A percentile compares a stretch with the other conserved stretches of the same genome.
phyloP scores from a whole-genome alignment of 2,888 invertebrate genomes.

The Marronus borbonicus region DNA sequence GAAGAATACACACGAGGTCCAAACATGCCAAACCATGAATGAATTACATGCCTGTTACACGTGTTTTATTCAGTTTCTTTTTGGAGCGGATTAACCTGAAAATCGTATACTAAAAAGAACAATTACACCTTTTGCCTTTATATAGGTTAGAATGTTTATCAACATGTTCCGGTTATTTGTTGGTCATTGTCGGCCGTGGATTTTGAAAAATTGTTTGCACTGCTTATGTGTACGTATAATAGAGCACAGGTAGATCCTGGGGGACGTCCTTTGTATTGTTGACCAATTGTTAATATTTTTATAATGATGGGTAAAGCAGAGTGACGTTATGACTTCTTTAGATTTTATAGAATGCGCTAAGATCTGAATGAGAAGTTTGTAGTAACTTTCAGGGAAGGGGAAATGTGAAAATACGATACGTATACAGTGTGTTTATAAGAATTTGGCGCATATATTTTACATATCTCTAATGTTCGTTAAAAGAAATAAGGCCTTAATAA shows the following conservation, averaged over 20 bases:
- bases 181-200: conserved; percentile 8
- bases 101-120: conserved; percentile 10
- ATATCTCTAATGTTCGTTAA: too few species aligned
- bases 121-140: neutral
- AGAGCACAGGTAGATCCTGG: neutral
- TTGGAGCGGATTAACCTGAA: conserved; percentile 2
- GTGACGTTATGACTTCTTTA: conserved; percentile 26
- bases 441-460: too few species aligned
- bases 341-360: neutral
- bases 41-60: conserved; percentile 46
- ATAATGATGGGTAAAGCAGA: neutral
- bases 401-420: too few species aligned
- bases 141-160: conserved; percentile 27
- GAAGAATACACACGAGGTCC: conserved; percentile 58
- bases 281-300: conserved; percentile 18
- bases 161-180: conserved; percentile 46
- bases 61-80: conserved; percentile 11
- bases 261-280: neutral
- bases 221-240: neutral
- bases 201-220: conserved; percentile 27
- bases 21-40: conserved; percentile 15
- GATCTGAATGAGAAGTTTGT: too few species aligned
- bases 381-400: too few species aligned
- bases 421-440: too few species aligned
- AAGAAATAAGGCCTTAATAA: too few species aligned